These are phyloP conservation scores for Stigmatopora argus DNA, from an alignment of 2,113 vertebrate species.

Conservation along the genomic window DNA sequence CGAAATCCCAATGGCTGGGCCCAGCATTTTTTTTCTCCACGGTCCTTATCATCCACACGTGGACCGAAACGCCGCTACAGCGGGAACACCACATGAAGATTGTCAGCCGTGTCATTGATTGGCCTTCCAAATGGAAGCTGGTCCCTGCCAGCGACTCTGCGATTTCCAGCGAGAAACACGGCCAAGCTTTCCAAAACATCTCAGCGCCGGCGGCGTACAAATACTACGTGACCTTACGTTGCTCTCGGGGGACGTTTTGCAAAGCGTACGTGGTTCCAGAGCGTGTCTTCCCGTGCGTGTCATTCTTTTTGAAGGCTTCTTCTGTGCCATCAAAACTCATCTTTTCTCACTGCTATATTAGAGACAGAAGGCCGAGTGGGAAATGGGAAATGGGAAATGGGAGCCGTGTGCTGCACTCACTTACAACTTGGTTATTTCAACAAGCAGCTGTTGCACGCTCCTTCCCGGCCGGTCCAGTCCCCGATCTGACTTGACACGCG, in stretches of 20 bases:
- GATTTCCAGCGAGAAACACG: not conserved
- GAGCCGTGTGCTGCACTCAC: slow-evolving; percentile 44
- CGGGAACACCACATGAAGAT: slow-evolving; percentile 25
- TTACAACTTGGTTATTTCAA: slow-evolving; percentile 57
- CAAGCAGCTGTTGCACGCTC: slow-evolving; percentile 60
- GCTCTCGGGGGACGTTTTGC: not conserved
- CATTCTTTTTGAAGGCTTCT: slow-evolving; percentile 37
- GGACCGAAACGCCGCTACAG: slow-evolving; percentile 21
- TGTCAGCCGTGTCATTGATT: slow-evolving; percentile 25
- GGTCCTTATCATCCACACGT: slow-evolving; percentile 43
- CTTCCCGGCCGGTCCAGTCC: slow-evolving; percentile 19
- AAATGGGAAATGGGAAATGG: too few species aligned
- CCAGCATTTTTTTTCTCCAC: slow-evolving; percentile 66
- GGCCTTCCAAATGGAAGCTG: slow-evolving; percentile 25
- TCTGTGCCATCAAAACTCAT: slow-evolving; percentile 39
- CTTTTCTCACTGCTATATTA: slow-evolving; percentile 53
- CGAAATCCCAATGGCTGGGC: slow-evolving; percentile 62
- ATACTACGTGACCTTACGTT: not conserved
- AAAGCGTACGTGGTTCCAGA: slow-evolving; percentile 6
- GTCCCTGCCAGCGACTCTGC: slow-evolving; percentile 7
- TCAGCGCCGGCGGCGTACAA: not conserved
- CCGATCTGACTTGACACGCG: slow-evolving; percentile 9
- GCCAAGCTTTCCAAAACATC: not conserved
- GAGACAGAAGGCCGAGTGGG: slow-evolving; percentile 38
- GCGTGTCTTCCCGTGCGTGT: slow-evolving; percentile 1